phyloP scores from a whole-genome alignment of 2,113 vertebrate species.

The Zosterops japonicus region DNA sequence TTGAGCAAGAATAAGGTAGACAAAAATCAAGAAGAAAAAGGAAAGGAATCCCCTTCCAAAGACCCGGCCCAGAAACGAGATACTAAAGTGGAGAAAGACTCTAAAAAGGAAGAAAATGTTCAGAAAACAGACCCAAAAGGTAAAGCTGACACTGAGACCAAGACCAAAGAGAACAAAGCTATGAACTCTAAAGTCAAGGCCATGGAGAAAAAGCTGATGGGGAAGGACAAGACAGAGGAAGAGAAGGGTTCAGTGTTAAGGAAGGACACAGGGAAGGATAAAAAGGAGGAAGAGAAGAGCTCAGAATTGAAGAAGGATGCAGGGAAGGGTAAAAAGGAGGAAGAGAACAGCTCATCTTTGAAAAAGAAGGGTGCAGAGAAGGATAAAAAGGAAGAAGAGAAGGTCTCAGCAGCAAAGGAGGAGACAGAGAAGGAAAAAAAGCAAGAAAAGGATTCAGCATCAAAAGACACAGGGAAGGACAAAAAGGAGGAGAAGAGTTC shows the following conservation, averaged over 20 bases:
- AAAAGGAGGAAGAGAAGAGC: background rate
- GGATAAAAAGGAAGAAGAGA: slow-evolving; percentile 42
- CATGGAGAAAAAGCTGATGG: slow-evolving; percentile 73
- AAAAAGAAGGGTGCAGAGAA: background rate
- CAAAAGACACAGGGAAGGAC: background rate
- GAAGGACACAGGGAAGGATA: background rate
- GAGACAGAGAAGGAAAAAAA: slow-evolving; percentile 40
- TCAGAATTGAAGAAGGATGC: background rate
- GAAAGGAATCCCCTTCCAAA: slow-evolving; percentile 50
- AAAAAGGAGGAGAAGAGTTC: slow-evolving; percentile 12
- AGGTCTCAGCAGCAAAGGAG: background rate
- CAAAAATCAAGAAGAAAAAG: slow-evolving; percentile 66
- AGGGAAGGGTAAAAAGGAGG: slow-evolving; percentile 45
- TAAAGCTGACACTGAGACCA: slow-evolving; percentile 55
- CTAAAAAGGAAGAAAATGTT: slow-evolving; percentile 46
- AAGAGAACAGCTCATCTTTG: background rate
- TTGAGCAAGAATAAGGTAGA: slow-evolving; percentile 33
- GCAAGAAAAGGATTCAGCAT: background rate
- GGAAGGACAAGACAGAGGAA: slow-evolving; percentile 61
- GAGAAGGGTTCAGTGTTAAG: background rate
- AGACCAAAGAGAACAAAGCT: slow-evolving; percentile 63
- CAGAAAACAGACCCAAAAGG: slow-evolving; percentile 54
- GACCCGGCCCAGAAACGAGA: slow-evolving; percentile 31
- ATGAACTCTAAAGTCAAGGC: slow-evolving; percentile 65
- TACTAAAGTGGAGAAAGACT: slow-evolving; percentile 55